Evolutionary conservation across 2,797 vertebrate genomes (phyloP), one percentile per base, ranked within the genome.

Genomic region (Mastacembelus armatus): DNA sequence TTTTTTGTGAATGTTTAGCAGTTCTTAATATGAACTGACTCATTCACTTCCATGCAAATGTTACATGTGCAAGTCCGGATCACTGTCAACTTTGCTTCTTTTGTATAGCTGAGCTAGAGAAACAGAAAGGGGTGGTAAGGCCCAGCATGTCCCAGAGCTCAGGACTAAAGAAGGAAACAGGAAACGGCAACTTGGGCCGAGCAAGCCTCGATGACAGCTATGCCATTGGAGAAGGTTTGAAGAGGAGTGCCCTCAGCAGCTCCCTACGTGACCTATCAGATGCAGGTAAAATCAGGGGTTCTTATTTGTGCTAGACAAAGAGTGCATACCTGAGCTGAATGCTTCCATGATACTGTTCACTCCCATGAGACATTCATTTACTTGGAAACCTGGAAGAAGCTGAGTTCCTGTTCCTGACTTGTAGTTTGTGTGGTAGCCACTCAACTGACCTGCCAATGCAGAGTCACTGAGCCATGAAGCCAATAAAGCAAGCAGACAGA

Each of bases 181-280:
- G 97, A n/a, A 96, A 95, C 0, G 95, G 96, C 35, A 95, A 93
- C 0, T 88, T 98, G 86, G 95, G 89, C 90, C 91, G 96, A 49
- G 92, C 93, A 1, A 98, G 97, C 86, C 93, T 99, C 30, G 97
- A 99, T 0, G 97, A 98, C 93, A 98, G 95, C 91, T 99, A 98
- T 0, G 92, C 97, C 26, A 91, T 93, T 0, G 90, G 97, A 0
- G 97, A 98, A 85, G 97, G 97, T 22, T 92, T 99, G 44, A 99
- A 98, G 81, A 93, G 97, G 69, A 98, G 96, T 1, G 96, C 98
- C 1, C 96, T 99, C 72, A 99, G 98, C 92, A 98, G 96, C 90
- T 99, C 97, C 26, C 92, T 99, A 1, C 85, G 96, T 4, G 97
- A 99, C 89, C 95, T 99, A 71, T 98, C 97, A 0, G 97, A 99